These are phyloP conservation scores for Sorex araneus DNA, from an alignment of 2,113 vertebrate species.

Conservation along the genomic window DNA sequence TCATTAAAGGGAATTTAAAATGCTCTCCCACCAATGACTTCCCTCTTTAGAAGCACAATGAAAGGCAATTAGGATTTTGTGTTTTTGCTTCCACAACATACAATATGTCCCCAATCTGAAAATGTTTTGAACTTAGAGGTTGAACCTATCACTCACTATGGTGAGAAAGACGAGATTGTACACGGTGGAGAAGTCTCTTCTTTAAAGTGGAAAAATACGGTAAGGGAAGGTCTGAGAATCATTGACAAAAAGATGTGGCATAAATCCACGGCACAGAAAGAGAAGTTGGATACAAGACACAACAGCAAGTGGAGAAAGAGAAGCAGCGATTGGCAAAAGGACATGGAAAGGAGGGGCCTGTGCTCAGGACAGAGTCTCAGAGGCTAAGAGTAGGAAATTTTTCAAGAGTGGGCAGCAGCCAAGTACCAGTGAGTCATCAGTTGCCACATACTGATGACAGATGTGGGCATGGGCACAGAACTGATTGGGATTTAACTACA, in stretches of 20 bases:
- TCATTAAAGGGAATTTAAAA: constrained; percentile 28
- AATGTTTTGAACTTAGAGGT: not conserved
- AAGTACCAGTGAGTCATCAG: not conserved
- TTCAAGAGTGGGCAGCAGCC: not conserved
- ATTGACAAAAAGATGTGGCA: not conserved
- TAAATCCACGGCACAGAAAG: not conserved
- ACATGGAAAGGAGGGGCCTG: not conserved
- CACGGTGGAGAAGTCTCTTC: not conserved
- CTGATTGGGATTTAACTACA: constrained; percentile 13
- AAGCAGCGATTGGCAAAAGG: not conserved
- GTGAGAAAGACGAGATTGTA: not conserved
- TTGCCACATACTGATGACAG: not conserved
- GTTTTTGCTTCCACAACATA: constrained; percentile 18
- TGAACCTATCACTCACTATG: not conserved
- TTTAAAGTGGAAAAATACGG: not conserved
- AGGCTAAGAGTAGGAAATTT: constrained; percentile 17
- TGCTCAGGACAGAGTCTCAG: not conserved
- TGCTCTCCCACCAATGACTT: not conserved
- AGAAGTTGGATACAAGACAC: not conserved
- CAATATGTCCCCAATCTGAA: constrained; percentile 21
- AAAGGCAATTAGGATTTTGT: constrained; percentile 35
- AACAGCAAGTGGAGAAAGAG: not conserved
- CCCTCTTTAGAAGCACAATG: not conserved
- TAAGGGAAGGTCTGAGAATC: constrained; percentile 3
- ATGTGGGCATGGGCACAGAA: not conserved